A percentile compares a stretch with the other conserved stretches of the same genome.
Conservation (phyloP, 2,888 invertebrate species). For the Argyresthia albistria region DNA sequence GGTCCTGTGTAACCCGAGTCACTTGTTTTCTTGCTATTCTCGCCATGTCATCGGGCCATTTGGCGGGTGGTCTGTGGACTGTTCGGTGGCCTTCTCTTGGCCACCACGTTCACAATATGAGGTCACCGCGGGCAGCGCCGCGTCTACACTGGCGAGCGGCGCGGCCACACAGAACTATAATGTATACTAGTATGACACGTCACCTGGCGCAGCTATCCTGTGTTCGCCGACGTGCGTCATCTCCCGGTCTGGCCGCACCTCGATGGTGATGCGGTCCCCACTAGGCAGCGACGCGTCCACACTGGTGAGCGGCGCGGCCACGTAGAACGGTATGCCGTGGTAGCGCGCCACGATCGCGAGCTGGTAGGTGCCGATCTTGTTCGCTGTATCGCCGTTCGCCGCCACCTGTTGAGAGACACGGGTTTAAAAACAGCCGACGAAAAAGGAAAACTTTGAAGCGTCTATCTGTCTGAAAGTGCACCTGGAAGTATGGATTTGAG, state of each 20-base stretch:
- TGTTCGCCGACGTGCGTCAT: slow-evolving; percentile 92
- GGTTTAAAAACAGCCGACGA: too few relatives aligned
- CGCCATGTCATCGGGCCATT: too few relatives aligned
- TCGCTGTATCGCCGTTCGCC: slow-evolving; percentile 98
- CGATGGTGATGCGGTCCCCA: slow-evolving; percentile 93
- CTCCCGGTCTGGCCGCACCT: slow-evolving; percentile 92
- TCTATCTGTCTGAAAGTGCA: too few relatives aligned
- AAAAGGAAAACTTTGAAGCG: background rate
- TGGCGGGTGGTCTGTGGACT: too few relatives aligned
- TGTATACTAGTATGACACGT: background rate
- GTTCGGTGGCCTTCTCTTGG: too few relatives aligned
- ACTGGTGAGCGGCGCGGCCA: slow-evolving; percentile 94
- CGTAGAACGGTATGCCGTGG: slow-evolving; percentile 94
- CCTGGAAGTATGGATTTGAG: too few relatives aligned
- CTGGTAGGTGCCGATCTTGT: slow-evolving; percentile 98
- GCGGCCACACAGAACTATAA: slow-evolving; percentile 93
- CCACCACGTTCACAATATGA: too few relatives aligned
- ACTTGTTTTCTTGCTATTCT: too few relatives aligned
- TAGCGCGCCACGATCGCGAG: slow-evolving; percentile 93
- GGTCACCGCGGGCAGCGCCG: slow-evolving; percentile 82
- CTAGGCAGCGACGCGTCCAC: slow-evolving; percentile 85
- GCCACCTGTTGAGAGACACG: slow-evolving; percentile 74
- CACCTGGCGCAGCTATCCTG: slow-evolving; percentile 90
- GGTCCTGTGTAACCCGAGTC: too few relatives aligned
- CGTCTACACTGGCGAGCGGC: slow-evolving; percentile 92